Evolutionary conservation across 2,113 vertebrate genomes (phyloP), one percentile per base, ranked within the genome.

Genomic region (Manacus vitellinus): DNA sequence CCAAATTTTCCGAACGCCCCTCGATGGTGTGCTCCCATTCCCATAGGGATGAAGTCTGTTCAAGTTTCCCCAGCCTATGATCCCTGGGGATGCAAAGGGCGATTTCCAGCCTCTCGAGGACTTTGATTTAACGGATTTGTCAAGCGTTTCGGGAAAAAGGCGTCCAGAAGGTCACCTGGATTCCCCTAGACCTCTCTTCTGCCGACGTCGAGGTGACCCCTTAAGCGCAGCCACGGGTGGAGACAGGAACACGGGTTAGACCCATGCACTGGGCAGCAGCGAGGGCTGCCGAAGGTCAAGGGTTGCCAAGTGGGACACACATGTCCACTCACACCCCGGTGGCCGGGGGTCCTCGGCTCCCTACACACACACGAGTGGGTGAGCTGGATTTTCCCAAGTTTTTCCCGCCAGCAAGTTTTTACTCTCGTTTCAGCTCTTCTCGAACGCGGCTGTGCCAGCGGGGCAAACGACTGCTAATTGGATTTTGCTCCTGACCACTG

Each of bases 81-180:
- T 56, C 33, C 81, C 74, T 37, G 44, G 28, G 24, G n/a, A n/a
- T 13, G 17, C 19, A n/a, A 62, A 58, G 52, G 52, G 61, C 4
- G 2, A 46, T 44, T 87, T 85, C 22, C 10, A 63, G 0, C 21
- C 19, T 14, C 43, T 12, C 7, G 6, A 47, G 6, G 12, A 63
- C 35, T 93, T 65, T 41, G 35, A 17, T 81, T 84, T 88, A 94
- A 96, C 79, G 79, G 88, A 84, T 95, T 95, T 84, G n/a, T 44
- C 61, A 30, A 56, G 12, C 3, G 0, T 49, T 86, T 81, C 1
- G 30, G 35, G 43, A 1, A 52, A 94, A 88, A 74, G 27, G 6
- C 1, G 1, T 43, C 56, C 35, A 47, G 44, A 37, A 84, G 10
- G 22, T 37, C 52, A 61, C 3, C 10, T 37, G 44, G 35, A 20